Evolutionary conservation across 2,797 vertebrate species (phyloP).

Genomic region (Etheostoma perlongum): DNA sequence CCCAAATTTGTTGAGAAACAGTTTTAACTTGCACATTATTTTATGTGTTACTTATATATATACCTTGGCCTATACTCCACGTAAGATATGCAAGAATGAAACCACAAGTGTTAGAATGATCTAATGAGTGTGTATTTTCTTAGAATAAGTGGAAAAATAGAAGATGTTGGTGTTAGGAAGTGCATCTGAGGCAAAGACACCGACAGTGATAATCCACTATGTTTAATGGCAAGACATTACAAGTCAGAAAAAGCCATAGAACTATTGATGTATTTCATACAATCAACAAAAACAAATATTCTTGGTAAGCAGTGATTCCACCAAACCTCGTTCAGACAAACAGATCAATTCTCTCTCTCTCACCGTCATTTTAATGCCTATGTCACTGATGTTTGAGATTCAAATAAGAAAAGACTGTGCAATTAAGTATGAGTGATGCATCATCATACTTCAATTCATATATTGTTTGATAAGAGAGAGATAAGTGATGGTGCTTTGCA

Average conservation of each 20-base stretch:
- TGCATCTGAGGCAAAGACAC: background rate
- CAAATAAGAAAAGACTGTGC: conserved; percentile 29
- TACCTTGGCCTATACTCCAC: background rate
- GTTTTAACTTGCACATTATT: background rate
- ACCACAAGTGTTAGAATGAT: background rate
- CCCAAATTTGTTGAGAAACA: background rate
- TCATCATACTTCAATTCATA: conserved; percentile 45
- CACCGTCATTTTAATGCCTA: conserved; percentile 13
- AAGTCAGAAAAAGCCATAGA: background rate
- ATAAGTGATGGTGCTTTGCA: conserved; percentile 54
- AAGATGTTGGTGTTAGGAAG: background rate
- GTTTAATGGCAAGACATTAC: background rate
- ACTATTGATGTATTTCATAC: background rate
- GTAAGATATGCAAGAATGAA: background rate
- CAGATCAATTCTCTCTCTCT: conserved; percentile 13
- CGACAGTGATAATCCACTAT: background rate
- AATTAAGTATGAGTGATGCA: conserved; percentile 35
- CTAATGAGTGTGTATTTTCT: background rate
- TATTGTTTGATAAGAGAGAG: conserved; percentile 36
- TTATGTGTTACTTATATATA: background rate
- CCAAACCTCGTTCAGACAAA: conserved; percentile 1
- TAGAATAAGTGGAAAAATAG: background rate
- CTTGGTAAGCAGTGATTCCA: background rate
- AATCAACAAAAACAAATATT: background rate
- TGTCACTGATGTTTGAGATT: conserved; percentile 21